These are phyloP conservation scores for Agrochola circellaris DNA, from an alignment of 2,888 invertebrate species.

Conservation along the genomic window DNA sequence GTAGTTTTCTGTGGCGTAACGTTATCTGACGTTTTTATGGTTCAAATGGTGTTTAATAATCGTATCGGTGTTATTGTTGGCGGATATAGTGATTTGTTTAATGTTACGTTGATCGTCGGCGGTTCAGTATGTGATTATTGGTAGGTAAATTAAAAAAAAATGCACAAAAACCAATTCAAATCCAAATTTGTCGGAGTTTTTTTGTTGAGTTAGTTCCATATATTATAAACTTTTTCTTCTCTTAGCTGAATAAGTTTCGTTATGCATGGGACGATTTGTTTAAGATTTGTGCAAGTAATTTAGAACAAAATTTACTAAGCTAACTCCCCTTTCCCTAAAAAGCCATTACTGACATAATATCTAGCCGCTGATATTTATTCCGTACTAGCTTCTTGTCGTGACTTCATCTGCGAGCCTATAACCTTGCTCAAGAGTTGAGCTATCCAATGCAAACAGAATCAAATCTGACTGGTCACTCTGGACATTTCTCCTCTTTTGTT, in stretches of 20 bases:
- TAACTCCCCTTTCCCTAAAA: neutral
- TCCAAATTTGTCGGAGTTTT: neutral
- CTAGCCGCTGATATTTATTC: too few species aligned
- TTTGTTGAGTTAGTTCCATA: neutral
- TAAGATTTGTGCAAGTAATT: too few species aligned
- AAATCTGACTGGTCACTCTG: too few species aligned
- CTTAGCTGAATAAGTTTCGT: neutral
- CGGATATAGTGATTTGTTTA: slow-evolving; percentile 38
- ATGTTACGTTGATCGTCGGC: neutral
- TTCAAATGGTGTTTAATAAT: slow-evolving; percentile 54
- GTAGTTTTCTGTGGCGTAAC: neutral
- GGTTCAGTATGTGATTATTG: neutral
- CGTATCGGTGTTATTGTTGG: slow-evolving; percentile 32
- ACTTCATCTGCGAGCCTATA: too few species aligned
- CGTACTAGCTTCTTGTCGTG: too few species aligned
- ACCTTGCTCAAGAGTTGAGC: too few species aligned
- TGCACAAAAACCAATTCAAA: too few species aligned
- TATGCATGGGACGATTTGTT: neutral
- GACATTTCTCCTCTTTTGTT: too few species aligned
- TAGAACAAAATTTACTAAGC: neutral
- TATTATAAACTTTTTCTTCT: neutral
- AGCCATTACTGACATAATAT: neutral
- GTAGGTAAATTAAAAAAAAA: too few species aligned
- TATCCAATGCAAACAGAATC: too few species aligned
- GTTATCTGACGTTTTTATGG: slow-evolving; percentile 54